A percentile compares a stretch with the other conserved stretches of the same genome.
phyloP scores from a whole-genome alignment of 2,113 vertebrate genomes.

The Garra rufa region DNA sequence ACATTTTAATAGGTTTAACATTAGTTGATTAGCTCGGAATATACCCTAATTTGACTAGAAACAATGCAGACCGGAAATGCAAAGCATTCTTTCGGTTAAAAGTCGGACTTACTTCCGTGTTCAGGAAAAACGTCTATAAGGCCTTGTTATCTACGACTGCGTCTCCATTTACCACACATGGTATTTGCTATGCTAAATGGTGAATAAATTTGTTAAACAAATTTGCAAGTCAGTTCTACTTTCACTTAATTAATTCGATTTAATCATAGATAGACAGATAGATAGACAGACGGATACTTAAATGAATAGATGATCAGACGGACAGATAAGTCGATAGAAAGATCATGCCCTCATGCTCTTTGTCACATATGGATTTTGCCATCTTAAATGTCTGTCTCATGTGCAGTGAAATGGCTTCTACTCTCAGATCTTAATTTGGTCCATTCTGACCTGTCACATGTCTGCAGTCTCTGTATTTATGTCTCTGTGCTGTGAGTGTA shows the following conservation, averaged over 20 bases:
- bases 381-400: slow-evolving; percentile 41
- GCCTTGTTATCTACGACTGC: background rate
- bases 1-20: no score
- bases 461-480: slow-evolving; percentile 57
- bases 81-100: no score
- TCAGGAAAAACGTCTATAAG: no score
- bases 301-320: background rate
- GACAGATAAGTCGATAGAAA: background rate
- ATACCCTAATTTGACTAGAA: no score
- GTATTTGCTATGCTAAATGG: no score
- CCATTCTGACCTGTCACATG: slow-evolving; percentile 58
- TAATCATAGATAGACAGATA: background rate
- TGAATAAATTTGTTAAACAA: background rate
- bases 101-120: no score
- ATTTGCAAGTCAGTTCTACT: background rate
- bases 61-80: no score
- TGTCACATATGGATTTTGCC: slow-evolving; percentile 57
- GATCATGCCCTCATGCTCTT: background rate
- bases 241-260: background rate
- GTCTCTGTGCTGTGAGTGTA: slow-evolving; percentile 39
- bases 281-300: background rate
- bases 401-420: slow-evolving; percentile 37
- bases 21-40: no score
- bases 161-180: background rate
- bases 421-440: slow-evolving; percentile 61